Conservation (phyloP, 1,140 invertebrate genomes). For the Nasonia longicornis region DNA sequence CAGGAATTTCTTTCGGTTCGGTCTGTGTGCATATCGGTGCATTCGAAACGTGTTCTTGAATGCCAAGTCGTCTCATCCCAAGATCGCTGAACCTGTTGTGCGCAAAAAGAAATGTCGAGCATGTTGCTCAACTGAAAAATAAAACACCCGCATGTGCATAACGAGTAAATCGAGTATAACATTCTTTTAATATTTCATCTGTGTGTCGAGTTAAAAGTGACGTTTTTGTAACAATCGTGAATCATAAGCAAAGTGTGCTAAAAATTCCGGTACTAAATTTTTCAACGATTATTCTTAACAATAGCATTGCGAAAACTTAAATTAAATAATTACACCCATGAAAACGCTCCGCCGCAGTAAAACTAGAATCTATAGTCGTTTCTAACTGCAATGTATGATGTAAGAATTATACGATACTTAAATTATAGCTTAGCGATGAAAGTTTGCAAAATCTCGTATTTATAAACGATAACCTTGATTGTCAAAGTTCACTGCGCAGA, state of each 20-base stretch:
- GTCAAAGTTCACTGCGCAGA: slow-evolving; percentile 24
- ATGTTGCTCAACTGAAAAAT: background rate
- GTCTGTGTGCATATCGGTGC: background rate
- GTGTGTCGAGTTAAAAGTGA: no score
- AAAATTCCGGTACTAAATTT: no score
- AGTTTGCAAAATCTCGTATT: slow-evolving; percentile 31
- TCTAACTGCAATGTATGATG: background rate
- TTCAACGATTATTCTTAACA: no score
- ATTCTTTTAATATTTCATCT: no score
- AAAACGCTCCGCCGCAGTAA: no score
- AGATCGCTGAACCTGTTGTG: background rate
- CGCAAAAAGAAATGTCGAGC: background rate
- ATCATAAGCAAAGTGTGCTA: no score
- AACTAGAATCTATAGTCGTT: background rate
- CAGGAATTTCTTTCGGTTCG: background rate
- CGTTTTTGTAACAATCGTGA: no score
- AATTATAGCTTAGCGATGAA: background rate
- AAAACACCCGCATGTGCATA: background rate
- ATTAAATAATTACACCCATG: no score
- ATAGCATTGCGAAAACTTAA: no score
- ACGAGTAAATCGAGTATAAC: no score
- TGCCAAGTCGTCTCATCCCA: background rate
- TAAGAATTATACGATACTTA: background rate
- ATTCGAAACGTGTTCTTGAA: background rate
- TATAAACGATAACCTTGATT: slow-evolving; percentile 32